A percentile compares a stretch with the other conserved stretches of the same genome.
Evolutionary conservation across 2,113 vertebrate genomes (phyloP).

Genomic region (Vulpes ferrilata): DNA sequence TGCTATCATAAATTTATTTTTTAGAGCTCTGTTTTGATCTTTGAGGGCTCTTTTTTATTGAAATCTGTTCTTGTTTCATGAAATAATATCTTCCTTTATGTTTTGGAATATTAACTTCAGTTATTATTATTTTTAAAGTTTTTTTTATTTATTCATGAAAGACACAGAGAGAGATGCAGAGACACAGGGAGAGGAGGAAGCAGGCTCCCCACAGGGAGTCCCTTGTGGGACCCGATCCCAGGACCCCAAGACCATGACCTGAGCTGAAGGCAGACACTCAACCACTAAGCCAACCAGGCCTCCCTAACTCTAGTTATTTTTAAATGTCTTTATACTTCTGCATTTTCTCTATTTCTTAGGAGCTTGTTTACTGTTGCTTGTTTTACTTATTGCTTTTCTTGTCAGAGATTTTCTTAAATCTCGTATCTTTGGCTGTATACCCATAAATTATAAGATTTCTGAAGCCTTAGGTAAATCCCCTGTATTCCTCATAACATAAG

Average conservation of each 20-base stretch:
- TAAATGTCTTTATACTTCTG: neutral
- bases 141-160: too few species aligned
- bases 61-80: neutral
- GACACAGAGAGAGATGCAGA: too few species aligned
- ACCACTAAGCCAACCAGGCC: too few species aligned
- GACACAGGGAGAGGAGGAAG: too few species aligned
- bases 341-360: neutral
- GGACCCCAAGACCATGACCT: too few species aligned
- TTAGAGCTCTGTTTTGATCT: neutral
- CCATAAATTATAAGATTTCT: neutral
- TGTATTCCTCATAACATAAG: neutral
- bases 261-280: too few species aligned
- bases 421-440: neutral
- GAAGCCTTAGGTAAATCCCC: neutral
- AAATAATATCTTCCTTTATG: neutral
- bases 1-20: neutral
- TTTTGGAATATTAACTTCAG: neutral
- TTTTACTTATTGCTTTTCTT: neutral
- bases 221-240: too few species aligned
- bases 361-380: neutral
- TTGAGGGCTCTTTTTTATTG: neutral
- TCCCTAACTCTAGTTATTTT: neutral
- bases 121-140: neutral
- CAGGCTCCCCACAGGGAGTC: too few species aligned
- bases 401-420: constrained; percentile 34